Percentiles rank a stretch among this genome's conserved stretches.
phyloP scores from a whole-genome alignment of 2,888 invertebrate genomes.

The Aspidiotus rigidus region DNA sequence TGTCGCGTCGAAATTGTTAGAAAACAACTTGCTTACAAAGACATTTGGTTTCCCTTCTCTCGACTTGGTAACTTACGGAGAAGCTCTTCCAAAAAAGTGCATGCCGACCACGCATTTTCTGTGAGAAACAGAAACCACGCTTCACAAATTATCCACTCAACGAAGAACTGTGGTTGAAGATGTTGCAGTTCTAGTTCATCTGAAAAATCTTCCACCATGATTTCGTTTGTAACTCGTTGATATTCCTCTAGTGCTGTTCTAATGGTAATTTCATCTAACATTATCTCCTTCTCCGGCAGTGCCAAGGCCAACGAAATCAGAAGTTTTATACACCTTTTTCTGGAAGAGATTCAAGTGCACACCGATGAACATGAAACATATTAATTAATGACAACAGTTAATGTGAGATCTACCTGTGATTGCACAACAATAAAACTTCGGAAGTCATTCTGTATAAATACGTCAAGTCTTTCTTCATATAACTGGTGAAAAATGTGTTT shows the following conservation, averaged over 20 bases:
- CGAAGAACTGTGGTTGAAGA: constrained; percentile 47
- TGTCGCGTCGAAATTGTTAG: neutral
- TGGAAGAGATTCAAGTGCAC: neutral
- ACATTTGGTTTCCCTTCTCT: neutral
- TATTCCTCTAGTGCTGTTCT: constrained; percentile 41
- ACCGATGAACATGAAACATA: neutral
- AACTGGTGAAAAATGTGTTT: constrained; percentile 29
- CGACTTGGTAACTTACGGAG: constrained; percentile 8
- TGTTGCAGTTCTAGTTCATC: constrained; percentile 40
- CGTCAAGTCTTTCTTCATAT: constrained; percentile 43
- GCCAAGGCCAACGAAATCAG: constrained; percentile 11
- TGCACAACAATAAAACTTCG: constrained; percentile 38
- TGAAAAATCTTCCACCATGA: constrained; percentile 29
- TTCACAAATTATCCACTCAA: constrained; percentile 49
- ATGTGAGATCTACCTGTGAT: constrained; percentile 7
- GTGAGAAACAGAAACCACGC: constrained; percentile 48
- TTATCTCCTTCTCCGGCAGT: constrained; percentile 15
- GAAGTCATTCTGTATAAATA: constrained; percentile 45
- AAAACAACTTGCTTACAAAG: constrained; percentile 13
- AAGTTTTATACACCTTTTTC: constrained; percentile 4
- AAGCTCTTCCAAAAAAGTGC: constrained; percentile 17
- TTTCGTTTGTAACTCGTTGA: constrained; percentile 30
- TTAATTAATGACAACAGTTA: neutral
- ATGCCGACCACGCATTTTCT: constrained; percentile 42
- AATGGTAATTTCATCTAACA: constrained; percentile 35